phyloP scores from a whole-genome alignment of 64 coral and sea anemone species.

The Montipora foliosa region DNA sequence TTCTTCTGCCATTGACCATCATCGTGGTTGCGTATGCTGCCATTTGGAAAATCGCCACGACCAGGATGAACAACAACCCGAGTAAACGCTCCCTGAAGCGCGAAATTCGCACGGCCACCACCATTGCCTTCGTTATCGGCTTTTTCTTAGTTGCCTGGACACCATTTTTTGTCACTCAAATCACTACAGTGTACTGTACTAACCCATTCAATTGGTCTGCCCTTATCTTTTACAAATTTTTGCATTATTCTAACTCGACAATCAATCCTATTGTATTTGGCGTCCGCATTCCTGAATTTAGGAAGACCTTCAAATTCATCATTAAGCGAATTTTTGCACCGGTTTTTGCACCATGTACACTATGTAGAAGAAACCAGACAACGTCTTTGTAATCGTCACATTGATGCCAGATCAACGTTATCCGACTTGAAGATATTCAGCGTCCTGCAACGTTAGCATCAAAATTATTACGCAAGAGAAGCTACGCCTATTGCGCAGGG shows the following conservation, averaged over 20 bases:
- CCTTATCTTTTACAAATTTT: slow-evolving; percentile 72
- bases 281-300: slow-evolving; percentile 90
- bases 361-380: slow-evolving; percentile 14
- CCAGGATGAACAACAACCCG: slow-evolving; percentile 92
- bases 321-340: slow-evolving; percentile 78
- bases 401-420: no score
- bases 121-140: slow-evolving; percentile 94
- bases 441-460: no score
- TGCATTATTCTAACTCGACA: slow-evolving; percentile 87
- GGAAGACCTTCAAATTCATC: slow-evolving; percentile 96
- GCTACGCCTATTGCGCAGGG: no score
- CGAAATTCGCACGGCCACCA: slow-evolving; percentile 79
- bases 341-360: not conserved
- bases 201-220: slow-evolving; percentile 37
- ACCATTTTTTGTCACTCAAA: slow-evolving; percentile 76
- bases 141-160: slow-evolving; percentile 89
- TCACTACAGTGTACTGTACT: slow-evolving; percentile 55
- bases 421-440: no score
- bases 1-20: slow-evolving; percentile 76
- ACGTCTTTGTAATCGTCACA: no score
- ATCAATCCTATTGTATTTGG: slow-evolving; percentile 93
- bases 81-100: slow-evolving; percentile 83
- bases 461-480: no score
- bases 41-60: slow-evolving; percentile 88
- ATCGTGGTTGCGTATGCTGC: slow-evolving; percentile 85